Base-by-base conservation (phyloP, 2,797 vertebrate genomes). In the Ceryle rudis region DNA sequence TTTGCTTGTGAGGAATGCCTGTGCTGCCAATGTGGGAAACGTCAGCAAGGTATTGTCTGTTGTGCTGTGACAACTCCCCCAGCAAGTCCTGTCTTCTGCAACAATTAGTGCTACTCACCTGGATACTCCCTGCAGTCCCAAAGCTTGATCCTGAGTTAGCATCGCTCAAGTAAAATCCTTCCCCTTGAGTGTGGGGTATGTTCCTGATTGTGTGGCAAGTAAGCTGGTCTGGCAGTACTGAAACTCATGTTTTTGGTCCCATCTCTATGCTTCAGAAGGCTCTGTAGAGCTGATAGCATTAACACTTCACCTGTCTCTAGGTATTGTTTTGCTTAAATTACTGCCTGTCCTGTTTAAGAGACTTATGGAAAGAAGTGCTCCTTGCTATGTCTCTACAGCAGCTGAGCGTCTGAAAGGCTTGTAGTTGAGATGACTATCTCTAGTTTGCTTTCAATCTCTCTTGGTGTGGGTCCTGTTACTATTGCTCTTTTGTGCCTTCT, bases 101-200 rank as follows among this genome's bases (percentile, higher is more conserved):
- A 33, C 28, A 58, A 6, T 4, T 67, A 70, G 7, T 66, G 13
- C 6, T 42, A 7, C 33, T 52, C 33, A 29, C 66, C 65, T 84
- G 65, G 14, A 41, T 42, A 7, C 19, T 86, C 42, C 29, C 17
- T 42, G 6, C 28, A 41, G 17, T 67, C n/a, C 39, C 29, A 33
- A 49, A 58, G 9, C 49, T 47, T 71, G 52, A 33, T 85, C 44
- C 62, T 21, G 35, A 55, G n/a, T 62, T 44, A 54, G 14, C 16
- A 25, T 5, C 19, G 54, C 39, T 35, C 9, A 37, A 42, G 18
- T 47, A 35, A 14, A 58, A 25, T 25, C n/a, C 11, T 74, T 62
- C n/a, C 29, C 4, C 39, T 67, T 57, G 37, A 60, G 33, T 14
- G 17, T 31, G 52, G 52, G 6, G 1, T 0, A 0, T 14, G 2